These are phyloP conservation scores for Pomacea canaliculata DNA, from an alignment of 2,888 invertebrate species.

Conservation along the genomic window DNA sequence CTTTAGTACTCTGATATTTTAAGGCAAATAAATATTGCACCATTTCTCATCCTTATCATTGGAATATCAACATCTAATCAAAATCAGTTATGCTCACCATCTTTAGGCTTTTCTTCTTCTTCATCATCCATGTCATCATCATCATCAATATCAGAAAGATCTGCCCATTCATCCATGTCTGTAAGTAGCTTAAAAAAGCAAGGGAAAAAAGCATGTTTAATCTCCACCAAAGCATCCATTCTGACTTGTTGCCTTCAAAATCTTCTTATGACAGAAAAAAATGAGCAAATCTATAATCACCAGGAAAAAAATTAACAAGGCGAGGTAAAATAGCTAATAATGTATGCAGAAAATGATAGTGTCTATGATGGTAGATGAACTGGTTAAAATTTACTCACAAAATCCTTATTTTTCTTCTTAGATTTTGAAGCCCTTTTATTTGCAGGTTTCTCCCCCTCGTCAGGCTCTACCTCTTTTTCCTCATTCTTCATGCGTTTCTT, in stretches of 20 bases:
- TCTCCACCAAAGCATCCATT: too few relatives aligned
- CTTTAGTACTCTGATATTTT: too few relatives aligned
- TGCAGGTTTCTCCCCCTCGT: constrained; percentile 44
- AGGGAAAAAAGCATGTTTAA: neutral
- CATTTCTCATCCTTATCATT: too few relatives aligned
- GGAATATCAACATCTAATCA: too few relatives aligned
- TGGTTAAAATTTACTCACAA: constrained; percentile 8
- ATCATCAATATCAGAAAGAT: constrained; percentile 10
- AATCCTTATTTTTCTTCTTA: constrained; percentile 14
- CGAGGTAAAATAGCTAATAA: too few relatives aligned
- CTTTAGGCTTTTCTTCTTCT: constrained; percentile 17
- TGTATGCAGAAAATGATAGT: too few relatives aligned
- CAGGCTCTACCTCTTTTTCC: constrained; percentile 76
- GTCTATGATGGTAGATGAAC: neutral
- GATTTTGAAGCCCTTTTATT: constrained; percentile 44
- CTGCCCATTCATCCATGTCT: constrained; percentile 9
- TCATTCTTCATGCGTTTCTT: constrained; percentile 85
- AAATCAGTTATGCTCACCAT: neutral
- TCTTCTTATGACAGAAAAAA: too few relatives aligned
- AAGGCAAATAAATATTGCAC: too few relatives aligned
- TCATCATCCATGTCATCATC: constrained; percentile 18
- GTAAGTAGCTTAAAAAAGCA: constrained; percentile 7
- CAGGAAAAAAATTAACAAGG: too few relatives aligned
- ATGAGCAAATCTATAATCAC: too few relatives aligned
- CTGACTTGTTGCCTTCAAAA: too few relatives aligned